phyloP scores from a whole-genome alignment of 2,888 invertebrate genomes.

The Rotaria sp. region DNA sequence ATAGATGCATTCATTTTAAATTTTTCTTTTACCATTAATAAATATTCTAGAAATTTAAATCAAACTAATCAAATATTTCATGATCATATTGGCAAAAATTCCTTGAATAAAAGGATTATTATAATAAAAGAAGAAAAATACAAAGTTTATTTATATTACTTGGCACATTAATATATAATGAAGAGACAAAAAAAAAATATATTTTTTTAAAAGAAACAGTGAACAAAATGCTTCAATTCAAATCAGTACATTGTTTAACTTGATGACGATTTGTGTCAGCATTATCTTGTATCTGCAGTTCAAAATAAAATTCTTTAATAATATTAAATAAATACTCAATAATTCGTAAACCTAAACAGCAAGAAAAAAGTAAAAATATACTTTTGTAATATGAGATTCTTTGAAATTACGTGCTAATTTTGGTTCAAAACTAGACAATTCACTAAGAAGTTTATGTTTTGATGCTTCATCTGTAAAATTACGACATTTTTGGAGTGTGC shows the following conservation, averaged over 20 bases:
- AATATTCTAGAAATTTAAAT: neutral
- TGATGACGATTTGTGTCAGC: conserved; percentile 17
- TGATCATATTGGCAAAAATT: neutral
- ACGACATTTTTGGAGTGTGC: conserved; percentile 8
- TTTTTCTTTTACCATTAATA: neutral
- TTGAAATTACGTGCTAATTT: conserved; percentile 15
- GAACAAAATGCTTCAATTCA: conserved; percentile 8
- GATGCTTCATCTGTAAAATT: conserved; percentile 5
- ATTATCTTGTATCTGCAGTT: conserved; percentile 18
- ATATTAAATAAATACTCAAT: conserved; percentile 19
- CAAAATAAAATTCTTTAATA: conserved; percentile 23
- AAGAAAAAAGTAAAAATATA: neutral
- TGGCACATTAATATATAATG: neutral
- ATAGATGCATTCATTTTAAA: neutral
- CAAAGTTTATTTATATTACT: neutral
- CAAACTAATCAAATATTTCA: neutral
- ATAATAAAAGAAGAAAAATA: neutral
- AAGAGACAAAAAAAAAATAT: neutral
- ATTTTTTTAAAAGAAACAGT: neutral
- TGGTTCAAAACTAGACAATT: neutral
- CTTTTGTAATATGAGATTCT: neutral
- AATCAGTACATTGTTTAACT: neutral
- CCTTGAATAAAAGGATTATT: neutral
- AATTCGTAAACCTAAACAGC: neutral
- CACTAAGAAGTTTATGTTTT: neutral